Evolutionary conservation across 2,888 invertebrate species (phyloP).

Genomic region (Cheilosia variabilis): DNA sequence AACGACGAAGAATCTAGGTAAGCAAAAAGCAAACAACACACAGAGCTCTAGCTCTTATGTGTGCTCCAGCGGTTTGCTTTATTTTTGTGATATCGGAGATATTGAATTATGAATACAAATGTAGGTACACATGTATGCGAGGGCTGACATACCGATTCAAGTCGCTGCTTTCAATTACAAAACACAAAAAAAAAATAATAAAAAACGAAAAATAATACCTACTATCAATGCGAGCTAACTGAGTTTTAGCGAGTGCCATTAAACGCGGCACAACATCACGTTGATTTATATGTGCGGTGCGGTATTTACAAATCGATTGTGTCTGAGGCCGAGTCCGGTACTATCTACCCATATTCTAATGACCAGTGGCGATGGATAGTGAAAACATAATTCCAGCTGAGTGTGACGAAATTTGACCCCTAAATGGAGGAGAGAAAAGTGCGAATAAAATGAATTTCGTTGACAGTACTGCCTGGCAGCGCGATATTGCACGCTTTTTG

Average conservation of each 20-base stretch:
- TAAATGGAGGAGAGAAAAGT: constrained; percentile 36
- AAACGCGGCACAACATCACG: constrained; percentile 13
- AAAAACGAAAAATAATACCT: constrained; percentile 59
- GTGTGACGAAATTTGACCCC: constrained; percentile 35
- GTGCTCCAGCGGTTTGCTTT: constrained; percentile 16
- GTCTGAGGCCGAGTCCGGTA: neutral
- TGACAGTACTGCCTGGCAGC: constrained; percentile 46
- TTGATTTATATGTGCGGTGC: constrained; percentile 14
- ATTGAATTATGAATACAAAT: constrained; percentile 25
- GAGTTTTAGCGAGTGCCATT: constrained; percentile 26
- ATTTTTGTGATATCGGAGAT: neutral
- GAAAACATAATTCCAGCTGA: constrained; percentile 30
- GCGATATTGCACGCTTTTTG: constrained; percentile 21
- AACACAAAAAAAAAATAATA: constrained; percentile 19
- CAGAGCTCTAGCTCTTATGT: constrained; percentile 3
- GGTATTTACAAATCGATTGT: constrained; percentile 6
- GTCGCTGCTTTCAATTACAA: constrained; percentile 10
- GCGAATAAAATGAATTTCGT: constrained; percentile 34
- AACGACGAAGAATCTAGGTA: constrained; percentile 65
- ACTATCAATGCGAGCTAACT: constrained; percentile 27
- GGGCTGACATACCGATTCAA: neutral
- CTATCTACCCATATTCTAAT: neutral
- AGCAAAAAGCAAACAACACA: constrained; percentile 39
- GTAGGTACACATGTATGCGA: constrained; percentile 21
- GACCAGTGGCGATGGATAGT: neutral